phyloP scores from a whole-genome alignment of 2,888 invertebrate species.

The Steinernema hermaphroditum region DNA sequence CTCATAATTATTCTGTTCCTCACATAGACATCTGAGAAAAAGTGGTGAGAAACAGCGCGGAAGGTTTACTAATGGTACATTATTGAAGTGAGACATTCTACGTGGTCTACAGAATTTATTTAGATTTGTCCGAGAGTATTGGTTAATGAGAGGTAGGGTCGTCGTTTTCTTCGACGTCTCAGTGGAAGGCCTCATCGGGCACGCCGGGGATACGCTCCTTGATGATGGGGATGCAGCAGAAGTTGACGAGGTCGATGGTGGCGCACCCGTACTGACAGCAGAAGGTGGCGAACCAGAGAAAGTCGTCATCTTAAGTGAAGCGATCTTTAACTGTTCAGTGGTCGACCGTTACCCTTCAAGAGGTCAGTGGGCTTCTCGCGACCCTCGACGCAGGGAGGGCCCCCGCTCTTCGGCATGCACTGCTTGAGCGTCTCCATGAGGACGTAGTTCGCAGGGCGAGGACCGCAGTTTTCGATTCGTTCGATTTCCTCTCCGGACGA shows the following conservation, averaged over 20 bases:
- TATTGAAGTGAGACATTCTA: too few relatives aligned
- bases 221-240: constrained; percentile 6
- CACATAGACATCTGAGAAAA: too few relatives aligned
- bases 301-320: constrained; percentile 1
- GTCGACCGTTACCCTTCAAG: background rate
- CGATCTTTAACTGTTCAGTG: background rate
- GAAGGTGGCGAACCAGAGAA: constrained; percentile 4
- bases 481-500: background rate
- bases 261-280: constrained; percentile 12
- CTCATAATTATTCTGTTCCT: too few relatives aligned
- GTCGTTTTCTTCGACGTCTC: background rate
- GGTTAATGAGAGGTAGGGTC: background rate
- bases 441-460: background rate
- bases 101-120: too few relatives aligned
- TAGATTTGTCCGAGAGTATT: too few relatives aligned
- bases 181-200: background rate
- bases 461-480: background rate
- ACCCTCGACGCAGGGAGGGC: background rate
- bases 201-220: constrained; percentile 16
- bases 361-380: background rate
- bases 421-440: background rate
- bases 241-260: background rate
- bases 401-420: background rate
- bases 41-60: too few relatives aligned
- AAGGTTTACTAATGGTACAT: too few relatives aligned